Percentiles rank a stretch among this genome's conserved stretches.
Conservation (phyloP, 2,888 invertebrate species). For the Himalopsyche tibetana region DNA sequence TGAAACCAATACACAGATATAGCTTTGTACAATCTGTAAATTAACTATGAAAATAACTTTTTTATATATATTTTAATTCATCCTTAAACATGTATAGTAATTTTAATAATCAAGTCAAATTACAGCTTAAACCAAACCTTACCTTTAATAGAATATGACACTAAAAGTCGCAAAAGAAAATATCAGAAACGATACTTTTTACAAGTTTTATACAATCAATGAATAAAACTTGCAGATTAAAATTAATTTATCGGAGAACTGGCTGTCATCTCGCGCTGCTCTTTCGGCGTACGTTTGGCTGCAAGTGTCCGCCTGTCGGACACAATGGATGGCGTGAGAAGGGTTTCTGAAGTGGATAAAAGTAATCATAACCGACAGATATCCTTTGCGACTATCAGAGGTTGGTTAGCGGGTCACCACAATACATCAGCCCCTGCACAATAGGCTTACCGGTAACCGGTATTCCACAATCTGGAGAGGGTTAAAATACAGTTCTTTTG, state of each 20-base stretch:
- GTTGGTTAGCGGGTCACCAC: slow-evolving; percentile 12
- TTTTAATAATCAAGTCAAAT: too few relatives aligned
- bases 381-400: slow-evolving; percentile 47
- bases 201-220: too few relatives aligned
- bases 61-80: too few relatives aligned
- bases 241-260: background rate
- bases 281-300: background rate
- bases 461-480: background rate
- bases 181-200: too few relatives aligned
- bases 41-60: too few relatives aligned
- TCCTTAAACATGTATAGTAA: too few relatives aligned
- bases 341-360: slow-evolving; percentile 60
- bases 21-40: too few relatives aligned
- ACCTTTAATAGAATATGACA: too few relatives aligned
- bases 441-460: slow-evolving; percentile 29
- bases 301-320: slow-evolving; percentile 1
- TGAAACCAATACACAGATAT: too few relatives aligned
- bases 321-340: slow-evolving; percentile 54
- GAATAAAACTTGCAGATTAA: too few relatives aligned
- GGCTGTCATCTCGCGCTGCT: background rate
- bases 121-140: too few relatives aligned
- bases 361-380: slow-evolving; percentile 65
- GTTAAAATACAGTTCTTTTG: background rate
- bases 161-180: too few relatives aligned
- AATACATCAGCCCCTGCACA: background rate